Conservation (phyloP, 2,888 invertebrate species). For the Ormyrus rosae region DNA sequence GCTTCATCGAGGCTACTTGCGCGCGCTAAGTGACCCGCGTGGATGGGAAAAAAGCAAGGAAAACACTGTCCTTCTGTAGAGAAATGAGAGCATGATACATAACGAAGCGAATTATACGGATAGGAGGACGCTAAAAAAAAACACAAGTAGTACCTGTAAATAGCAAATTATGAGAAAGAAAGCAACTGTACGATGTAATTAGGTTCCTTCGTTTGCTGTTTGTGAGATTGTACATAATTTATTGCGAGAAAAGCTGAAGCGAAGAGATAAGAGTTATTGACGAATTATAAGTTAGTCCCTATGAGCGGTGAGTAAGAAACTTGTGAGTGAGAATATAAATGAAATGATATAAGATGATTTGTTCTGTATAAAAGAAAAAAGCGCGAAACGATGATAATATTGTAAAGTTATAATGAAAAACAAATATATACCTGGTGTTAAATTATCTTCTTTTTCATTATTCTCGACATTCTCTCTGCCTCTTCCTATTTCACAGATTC, state of each 20-base stretch:
- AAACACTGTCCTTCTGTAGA: conserved; percentile 34
- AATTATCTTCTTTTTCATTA: conserved; percentile 57
- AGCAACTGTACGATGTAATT: conserved; percentile 71
- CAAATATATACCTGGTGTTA: conserved; percentile 74
- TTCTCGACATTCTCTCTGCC: not conserved
- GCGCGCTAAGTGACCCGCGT: conserved; percentile 14
- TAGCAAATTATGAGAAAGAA: conserved; percentile 74
- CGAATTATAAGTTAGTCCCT: conserved; percentile 53
- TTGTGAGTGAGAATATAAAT: conserved; percentile 64
- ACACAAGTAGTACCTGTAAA: conserved; percentile 75
- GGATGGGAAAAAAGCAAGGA: conserved; percentile 14
- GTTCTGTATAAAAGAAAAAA: conserved; percentile 70
- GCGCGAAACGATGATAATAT: conserved; percentile 70
- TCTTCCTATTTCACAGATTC: conserved; percentile 12
- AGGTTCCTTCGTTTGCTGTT: conserved; percentile 76
- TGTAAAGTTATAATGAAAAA: conserved; percentile 74
- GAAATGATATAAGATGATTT: conserved; percentile 67
- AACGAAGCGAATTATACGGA: conserved; percentile 39
- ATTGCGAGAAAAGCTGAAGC: conserved; percentile 62
- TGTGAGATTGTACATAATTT: conserved; percentile 76
- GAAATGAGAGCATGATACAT: conserved; percentile 21
- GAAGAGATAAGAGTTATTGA: conserved; percentile 47
- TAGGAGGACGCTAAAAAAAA: conserved; percentile 59
- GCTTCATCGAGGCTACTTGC: conserved; percentile 51
- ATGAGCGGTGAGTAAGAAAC: conserved; percentile 65